phyloP scores from a whole-genome alignment of 2,113 vertebrate genomes.

The Hystrix cristata region DNA sequence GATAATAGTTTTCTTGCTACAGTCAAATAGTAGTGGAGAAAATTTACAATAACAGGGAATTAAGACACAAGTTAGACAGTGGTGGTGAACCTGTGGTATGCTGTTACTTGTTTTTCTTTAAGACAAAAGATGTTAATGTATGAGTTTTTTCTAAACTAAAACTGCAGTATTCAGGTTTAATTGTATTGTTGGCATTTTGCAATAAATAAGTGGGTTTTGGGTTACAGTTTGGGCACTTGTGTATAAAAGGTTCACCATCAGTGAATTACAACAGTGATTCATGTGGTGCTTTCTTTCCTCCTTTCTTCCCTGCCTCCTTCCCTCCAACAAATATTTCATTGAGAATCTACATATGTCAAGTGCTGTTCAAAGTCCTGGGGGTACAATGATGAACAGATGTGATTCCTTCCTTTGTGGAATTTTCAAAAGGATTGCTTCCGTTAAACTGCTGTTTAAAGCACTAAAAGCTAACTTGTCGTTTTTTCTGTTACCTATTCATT shows the following conservation, averaged over 20 bases:
- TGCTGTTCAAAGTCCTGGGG: background rate
- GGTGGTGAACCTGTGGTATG: background rate
- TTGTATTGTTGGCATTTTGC: background rate
- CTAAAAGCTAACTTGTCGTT: background rate
- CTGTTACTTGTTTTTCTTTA: background rate
- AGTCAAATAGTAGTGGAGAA: conserved; percentile 30
- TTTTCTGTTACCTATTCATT: background rate
- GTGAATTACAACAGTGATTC: background rate
- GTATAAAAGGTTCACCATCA: background rate
- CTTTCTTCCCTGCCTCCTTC: background rate
- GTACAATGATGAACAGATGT: background rate
- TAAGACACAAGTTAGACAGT: background rate
- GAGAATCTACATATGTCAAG: background rate
- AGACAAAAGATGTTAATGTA: background rate
- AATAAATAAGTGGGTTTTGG: background rate
- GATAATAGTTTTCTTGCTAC: background rate
- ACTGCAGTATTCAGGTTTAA: background rate
- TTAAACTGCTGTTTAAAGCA: background rate
- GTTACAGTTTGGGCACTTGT: background rate
- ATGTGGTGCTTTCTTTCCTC: background rate
- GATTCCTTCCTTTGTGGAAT: background rate
- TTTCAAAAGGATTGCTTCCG: background rate
- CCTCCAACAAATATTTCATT: background rate
- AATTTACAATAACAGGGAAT: background rate
- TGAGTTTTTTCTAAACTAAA: background rate